These are phyloP conservation scores for Acronicta alni DNA, from an alignment of 2,888 invertebrate species.

Conservation along the genomic window DNA sequence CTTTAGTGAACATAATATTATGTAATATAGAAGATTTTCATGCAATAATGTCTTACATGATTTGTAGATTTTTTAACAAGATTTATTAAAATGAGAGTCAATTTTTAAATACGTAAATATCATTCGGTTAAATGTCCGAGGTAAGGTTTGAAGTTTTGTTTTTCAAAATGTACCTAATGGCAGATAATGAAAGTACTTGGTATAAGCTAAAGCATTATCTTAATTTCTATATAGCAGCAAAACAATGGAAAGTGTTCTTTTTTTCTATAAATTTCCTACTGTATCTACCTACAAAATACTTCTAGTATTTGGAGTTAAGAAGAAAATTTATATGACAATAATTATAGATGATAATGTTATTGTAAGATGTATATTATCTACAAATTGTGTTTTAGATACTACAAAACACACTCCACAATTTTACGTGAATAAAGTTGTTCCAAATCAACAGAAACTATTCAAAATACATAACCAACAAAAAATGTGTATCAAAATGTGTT, in stretches of 20 bases:
- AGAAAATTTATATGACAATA: too few species aligned
- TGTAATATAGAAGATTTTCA: too few species aligned
- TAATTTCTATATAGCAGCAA: slow-evolving; percentile 40
- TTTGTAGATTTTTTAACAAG: neutral
- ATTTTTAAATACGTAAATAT: slow-evolving; percentile 5
- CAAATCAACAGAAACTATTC: too few species aligned
- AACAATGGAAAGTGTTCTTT: slow-evolving; percentile 29
- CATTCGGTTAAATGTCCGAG: neutral
- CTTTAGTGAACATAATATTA: slow-evolving; percentile 1
- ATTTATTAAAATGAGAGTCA: slow-evolving; percentile 8
- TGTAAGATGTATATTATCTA: too few species aligned
- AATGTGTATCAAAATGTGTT: too few species aligned
- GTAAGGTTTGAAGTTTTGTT: slow-evolving; percentile 10
- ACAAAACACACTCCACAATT: too few species aligned
- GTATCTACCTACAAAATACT: neutral
- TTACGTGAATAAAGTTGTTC: too few species aligned
- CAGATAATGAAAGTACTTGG: neutral
- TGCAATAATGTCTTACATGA: slow-evolving; percentile 34
- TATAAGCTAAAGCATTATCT: slow-evolving; percentile 36
- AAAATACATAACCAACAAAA: too few species aligned
- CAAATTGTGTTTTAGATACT: too few species aligned
- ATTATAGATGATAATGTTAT: too few species aligned
- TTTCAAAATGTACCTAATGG: neutral
- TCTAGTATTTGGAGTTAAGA: too few species aligned
- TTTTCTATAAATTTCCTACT: neutral